Evolutionary conservation across 2,888 invertebrate species (phyloP).

Genomic region (Orthosia incerta): DNA sequence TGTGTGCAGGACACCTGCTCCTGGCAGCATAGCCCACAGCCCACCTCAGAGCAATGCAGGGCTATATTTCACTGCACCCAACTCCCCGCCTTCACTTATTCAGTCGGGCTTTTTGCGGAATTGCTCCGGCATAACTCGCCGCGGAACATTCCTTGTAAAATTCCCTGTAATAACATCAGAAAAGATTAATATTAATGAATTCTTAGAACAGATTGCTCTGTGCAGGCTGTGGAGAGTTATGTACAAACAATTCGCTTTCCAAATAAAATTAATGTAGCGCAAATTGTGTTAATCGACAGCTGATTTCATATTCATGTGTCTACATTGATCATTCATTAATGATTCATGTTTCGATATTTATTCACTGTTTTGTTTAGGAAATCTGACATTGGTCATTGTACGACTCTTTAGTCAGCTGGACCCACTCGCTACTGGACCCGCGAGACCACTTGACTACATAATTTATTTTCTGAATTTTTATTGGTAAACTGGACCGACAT

Average conservation of each 20-base stretch:
- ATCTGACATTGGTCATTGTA: background rate
- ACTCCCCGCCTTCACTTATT: constrained; percentile 73
- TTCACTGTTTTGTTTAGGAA: constrained; percentile 20
- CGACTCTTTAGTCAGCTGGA: too few species aligned
- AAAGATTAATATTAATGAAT: constrained; percentile 60
- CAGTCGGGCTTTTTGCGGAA: constrained; percentile 75
- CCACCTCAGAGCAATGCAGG: constrained; percentile 59
- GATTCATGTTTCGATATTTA: constrained; percentile 15
- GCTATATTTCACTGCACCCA: constrained; percentile 70
- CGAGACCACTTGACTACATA: too few species aligned
- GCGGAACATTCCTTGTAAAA: constrained; percentile 41
- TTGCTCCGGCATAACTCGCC: constrained; percentile 65
- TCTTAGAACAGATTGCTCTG: constrained; percentile 44
- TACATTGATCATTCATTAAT: constrained; percentile 11
- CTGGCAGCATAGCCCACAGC: constrained; percentile 50
- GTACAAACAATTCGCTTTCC: constrained; percentile 21
- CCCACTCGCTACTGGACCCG: too few species aligned
- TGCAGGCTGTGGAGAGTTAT: constrained; percentile 30
- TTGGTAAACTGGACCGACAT: too few species aligned
- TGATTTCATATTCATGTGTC: constrained; percentile 39
- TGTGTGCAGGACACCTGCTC: constrained; percentile 75
- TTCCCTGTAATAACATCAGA: constrained; percentile 49
- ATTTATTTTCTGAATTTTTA: too few species aligned
- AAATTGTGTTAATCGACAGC: constrained; percentile 28
- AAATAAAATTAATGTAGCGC: constrained; percentile 27